A percentile compares a stretch with the other conserved stretches of the same genome.
Evolutionary conservation across 2,888 invertebrate species (phyloP).

Genomic region (Lamellibrachia columna): DNA sequence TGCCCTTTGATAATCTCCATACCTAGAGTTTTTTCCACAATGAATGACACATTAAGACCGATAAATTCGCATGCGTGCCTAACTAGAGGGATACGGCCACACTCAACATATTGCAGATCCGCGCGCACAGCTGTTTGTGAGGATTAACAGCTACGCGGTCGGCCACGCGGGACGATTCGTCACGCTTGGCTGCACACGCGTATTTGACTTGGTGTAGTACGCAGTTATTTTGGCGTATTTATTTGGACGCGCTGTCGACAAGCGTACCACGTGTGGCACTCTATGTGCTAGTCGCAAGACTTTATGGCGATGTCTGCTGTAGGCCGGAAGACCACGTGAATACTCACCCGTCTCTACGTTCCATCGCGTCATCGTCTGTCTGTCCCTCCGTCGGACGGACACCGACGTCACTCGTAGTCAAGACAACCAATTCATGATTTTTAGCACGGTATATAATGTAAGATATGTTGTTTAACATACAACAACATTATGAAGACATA

Average conservation of each 20-base stretch:
- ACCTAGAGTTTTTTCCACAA: background rate
- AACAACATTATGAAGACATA: background rate
- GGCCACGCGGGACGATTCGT: background rate
- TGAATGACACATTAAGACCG: background rate
- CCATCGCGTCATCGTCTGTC: background rate
- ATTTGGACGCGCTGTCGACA: background rate
- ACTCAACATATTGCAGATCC: background rate
- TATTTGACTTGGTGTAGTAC: background rate
- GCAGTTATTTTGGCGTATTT: background rate
- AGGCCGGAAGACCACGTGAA: background rate
- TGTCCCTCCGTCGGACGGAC: background rate
- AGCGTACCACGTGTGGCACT: background rate
- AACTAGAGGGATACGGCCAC: background rate
- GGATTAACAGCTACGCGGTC: background rate
- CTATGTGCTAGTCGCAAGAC: background rate
- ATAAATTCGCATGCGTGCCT: conserved; percentile 16
- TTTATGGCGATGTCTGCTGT: background rate
- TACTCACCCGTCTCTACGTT: background rate
- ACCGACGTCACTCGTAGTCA: background rate
- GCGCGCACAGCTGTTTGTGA: background rate
- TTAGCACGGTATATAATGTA: background rate
- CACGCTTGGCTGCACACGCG: background rate
- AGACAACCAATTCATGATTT: background rate
- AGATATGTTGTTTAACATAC: background rate
- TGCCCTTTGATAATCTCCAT: background rate